Conservation (phyloP, 2,797 vertebrate species). For the Carapus acus region DNA sequence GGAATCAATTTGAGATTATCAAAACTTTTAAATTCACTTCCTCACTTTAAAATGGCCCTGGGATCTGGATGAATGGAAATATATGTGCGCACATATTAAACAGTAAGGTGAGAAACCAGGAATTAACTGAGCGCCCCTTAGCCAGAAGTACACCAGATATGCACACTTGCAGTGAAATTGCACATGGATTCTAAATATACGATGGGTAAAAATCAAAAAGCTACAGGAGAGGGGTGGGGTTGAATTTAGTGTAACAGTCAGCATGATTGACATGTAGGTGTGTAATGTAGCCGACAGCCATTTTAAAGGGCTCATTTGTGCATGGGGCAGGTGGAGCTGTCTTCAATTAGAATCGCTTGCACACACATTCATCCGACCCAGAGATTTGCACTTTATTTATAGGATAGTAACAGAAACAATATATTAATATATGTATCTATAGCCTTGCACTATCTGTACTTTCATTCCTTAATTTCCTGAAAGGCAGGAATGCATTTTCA, state of each 20-base stretch:
- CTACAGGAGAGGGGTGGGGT: not conserved
- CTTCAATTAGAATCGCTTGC: conserved; percentile 64
- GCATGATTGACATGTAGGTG: conserved; percentile 35
- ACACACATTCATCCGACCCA: conserved; percentile 69
- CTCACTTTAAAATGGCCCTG: conserved; percentile 12
- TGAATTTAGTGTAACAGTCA: conserved; percentile 13
- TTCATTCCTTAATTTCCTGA: conserved; percentile 58
- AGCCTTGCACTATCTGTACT: conserved; percentile 72
- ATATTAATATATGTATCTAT: conserved; percentile 74
- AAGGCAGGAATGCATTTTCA: conserved; percentile 52
- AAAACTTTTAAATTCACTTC: conserved; percentile 21
- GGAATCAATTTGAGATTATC: conserved; percentile 12
- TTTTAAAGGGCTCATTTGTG: conserved; percentile 68
- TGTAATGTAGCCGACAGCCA: conserved; percentile 44
- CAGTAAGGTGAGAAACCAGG: conserved; percentile 16
- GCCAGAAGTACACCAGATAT: conserved; percentile 22
- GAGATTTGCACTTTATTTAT: conserved; percentile 77
- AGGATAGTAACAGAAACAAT: conserved; percentile 68
- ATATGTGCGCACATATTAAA: conserved; percentile 20
- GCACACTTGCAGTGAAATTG: conserved; percentile 22
- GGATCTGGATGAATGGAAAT: conserved; percentile 20
- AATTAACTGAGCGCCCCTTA: conserved; percentile 11
- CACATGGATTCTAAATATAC: conserved; percentile 30
- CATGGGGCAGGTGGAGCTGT: conserved; percentile 61
- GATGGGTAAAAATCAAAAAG: conserved; percentile 16